These are phyloP conservation scores for Sarcophaga rosellei DNA, from an alignment of 2,888 invertebrate species.

Conservation along the genomic window DNA sequence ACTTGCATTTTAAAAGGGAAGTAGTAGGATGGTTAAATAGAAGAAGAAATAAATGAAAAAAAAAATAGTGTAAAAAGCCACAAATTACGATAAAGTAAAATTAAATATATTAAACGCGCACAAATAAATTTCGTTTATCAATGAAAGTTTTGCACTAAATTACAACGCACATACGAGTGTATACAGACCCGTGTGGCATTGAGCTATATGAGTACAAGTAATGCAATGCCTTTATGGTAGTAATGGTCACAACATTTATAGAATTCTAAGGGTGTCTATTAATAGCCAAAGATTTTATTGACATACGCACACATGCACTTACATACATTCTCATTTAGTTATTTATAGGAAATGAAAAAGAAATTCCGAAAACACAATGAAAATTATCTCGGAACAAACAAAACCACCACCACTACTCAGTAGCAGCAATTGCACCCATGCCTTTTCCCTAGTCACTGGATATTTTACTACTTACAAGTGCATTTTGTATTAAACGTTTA, in stretches of 20 bases:
- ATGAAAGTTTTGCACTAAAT: conserved; percentile 64
- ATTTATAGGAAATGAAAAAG: conserved; percentile 48
- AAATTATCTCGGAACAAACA: conserved; percentile 46
- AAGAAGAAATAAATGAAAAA: conserved; percentile 47
- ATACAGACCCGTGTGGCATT: background rate
- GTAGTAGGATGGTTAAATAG: conserved; percentile 3
- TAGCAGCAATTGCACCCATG: conserved; percentile 5
- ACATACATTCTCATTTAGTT: conserved; percentile 11
- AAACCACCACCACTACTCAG: conserved; percentile 14
- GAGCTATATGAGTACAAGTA: background rate
- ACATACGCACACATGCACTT: conserved; percentile 8
- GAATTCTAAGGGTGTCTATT: conserved; percentile 56
- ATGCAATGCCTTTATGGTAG: conserved; percentile 36
- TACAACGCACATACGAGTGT: conserved; percentile 42
- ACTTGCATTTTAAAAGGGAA: background rate
- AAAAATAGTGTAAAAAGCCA: conserved; percentile 63
- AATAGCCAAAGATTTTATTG: conserved; percentile 47
- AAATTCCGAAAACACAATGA: conserved; percentile 10
- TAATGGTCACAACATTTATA: conserved; percentile 28
- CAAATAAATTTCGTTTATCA: conserved; percentile 66
- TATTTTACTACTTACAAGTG: conserved; percentile 53
- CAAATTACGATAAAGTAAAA: conserved; percentile 68
- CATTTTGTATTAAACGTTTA: conserved; percentile 57
- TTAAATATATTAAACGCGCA: conserved; percentile 61
- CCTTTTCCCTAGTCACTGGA: background rate